These are phyloP conservation scores for Sinodicranocentrus sp. DNA, from an alignment of 2,888 invertebrate genomes.

Conservation along the genomic window DNA sequence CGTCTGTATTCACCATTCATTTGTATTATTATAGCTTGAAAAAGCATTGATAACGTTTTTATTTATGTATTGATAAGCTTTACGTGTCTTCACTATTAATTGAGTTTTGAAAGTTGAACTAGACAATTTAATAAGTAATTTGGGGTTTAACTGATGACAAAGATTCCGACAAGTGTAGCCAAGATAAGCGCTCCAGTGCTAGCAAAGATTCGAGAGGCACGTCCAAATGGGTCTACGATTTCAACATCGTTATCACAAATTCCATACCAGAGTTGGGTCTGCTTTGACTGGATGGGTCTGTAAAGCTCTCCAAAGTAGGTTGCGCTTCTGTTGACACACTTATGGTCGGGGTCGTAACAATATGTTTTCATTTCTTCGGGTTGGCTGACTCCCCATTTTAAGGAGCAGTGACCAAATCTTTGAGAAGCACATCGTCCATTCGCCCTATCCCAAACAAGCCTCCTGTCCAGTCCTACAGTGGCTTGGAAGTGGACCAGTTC, in stretches of 20 bases:
- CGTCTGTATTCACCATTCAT: too few species aligned
- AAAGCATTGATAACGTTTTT: too few species aligned
- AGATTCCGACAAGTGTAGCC: too few species aligned
- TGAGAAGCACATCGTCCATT: not conserved
- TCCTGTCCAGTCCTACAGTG: conserved; percentile 10
- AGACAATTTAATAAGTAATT: too few species aligned
- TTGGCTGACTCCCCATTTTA: not conserved
- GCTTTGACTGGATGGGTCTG: not conserved
- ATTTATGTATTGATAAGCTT: too few species aligned
- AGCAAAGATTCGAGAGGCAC: too few species aligned
- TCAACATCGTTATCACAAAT: conserved; percentile 21
- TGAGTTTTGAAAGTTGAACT: too few species aligned
- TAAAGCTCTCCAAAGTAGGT: not conserved
- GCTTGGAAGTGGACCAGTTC: not conserved
- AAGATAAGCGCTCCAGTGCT: too few species aligned
- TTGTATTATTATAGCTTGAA: too few species aligned
- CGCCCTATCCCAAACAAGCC: not conserved
- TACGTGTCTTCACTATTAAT: too few species aligned
- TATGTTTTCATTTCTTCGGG: not conserved
- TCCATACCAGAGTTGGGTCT: conserved; percentile 18
- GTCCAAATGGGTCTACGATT: conserved; percentile 32
- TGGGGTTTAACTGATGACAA: too few species aligned
- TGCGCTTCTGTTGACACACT: conserved; percentile 26
- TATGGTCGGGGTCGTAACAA: not conserved
- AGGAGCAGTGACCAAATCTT: conserved; percentile 27